Percentiles rank a stretch among this genome's conserved stretches.
Evolutionary conservation across 2,113 vertebrate species (phyloP).

Genomic region (Percopsis transmontana): DNA sequence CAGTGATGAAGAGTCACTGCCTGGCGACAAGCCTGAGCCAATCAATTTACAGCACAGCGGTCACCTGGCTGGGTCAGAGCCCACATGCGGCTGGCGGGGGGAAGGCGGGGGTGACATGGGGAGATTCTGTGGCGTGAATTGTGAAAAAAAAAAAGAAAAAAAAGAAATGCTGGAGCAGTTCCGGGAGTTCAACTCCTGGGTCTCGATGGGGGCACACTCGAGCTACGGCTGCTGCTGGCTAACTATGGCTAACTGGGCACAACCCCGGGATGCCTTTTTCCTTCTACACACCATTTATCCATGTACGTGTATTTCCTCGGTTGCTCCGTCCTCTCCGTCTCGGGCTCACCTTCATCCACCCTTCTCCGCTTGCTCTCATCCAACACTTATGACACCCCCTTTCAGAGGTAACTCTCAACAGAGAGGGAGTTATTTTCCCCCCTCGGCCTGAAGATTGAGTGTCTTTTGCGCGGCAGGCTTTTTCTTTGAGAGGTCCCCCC

Average conservation of each 20-base stretch:
- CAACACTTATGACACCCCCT: conserved; percentile 29
- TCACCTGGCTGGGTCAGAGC: conserved; percentile 68
- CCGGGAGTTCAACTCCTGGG: no score
- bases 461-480: no score
- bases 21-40: conserved; percentile 63
- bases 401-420: conserved; percentile 36
- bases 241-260: no score
- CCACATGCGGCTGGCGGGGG: conserved; percentile 43
- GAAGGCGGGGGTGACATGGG: conserved; percentile 40
- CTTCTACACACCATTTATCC: no score
- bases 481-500: no score
- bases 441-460: conserved; percentile 1
- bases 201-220: no score
- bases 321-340: no score
- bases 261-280: no score
- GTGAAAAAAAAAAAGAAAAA: conserved; percentile 8
- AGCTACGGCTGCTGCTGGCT: no score
- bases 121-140: conserved; percentile 10
- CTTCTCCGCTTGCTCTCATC: conserved; percentile 3
- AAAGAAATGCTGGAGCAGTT: no score
- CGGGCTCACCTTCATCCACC: neutral
- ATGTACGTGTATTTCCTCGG: no score
- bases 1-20: conserved; percentile 76
- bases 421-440: conserved; percentile 35
- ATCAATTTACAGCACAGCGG: conserved; percentile 72